phyloP scores from a whole-genome alignment of 2,888 invertebrate species.

The Criorhina ranunculi region DNA sequence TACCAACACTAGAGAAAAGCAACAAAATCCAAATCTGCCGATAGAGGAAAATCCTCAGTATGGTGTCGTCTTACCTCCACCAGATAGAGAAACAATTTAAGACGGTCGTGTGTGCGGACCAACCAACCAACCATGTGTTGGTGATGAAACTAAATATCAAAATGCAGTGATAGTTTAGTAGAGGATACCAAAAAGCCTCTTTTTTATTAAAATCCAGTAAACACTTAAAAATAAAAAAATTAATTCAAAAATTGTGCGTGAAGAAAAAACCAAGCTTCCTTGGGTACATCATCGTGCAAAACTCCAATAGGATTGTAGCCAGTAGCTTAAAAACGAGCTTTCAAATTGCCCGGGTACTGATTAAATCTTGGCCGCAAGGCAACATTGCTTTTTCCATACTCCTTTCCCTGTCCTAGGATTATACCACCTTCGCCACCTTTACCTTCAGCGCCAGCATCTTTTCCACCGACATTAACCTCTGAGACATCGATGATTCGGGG shows the following conservation, averaged over 20 bases:
- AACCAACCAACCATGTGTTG: too few relatives aligned
- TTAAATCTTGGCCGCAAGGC: slow-evolving; percentile 82
- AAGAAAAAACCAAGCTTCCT: neutral
- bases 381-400: slow-evolving; percentile 82
- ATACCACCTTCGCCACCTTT: slow-evolving; percentile 81
- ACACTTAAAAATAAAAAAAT: slow-evolving; percentile 38
- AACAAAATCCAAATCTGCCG: too few relatives aligned
- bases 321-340: slow-evolving; percentile 81
- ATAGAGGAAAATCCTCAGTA: too few relatives aligned
- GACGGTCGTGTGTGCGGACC: too few relatives aligned
- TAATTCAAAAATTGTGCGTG: slow-evolving; percentile 52
- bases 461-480: slow-evolving; percentile 83
- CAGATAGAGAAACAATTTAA: too few relatives aligned
- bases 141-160: too few relatives aligned
- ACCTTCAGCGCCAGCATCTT: slow-evolving; percentile 79
- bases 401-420: slow-evolving; percentile 82
- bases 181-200: neutral
- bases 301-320: neutral
- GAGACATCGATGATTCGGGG: slow-evolving; percentile 87
- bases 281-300: slow-evolving; percentile 17
- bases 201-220: slow-evolving; percentile 18
- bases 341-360: slow-evolving; percentile 82
- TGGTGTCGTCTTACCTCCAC: too few relatives aligned
- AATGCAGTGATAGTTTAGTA: too few relatives aligned
- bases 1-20: too few relatives aligned